Evolutionary conservation across 2,888 invertebrate genomes (phyloP).

Genomic region (Scaptodrosophila latifasciaeformis): DNA sequence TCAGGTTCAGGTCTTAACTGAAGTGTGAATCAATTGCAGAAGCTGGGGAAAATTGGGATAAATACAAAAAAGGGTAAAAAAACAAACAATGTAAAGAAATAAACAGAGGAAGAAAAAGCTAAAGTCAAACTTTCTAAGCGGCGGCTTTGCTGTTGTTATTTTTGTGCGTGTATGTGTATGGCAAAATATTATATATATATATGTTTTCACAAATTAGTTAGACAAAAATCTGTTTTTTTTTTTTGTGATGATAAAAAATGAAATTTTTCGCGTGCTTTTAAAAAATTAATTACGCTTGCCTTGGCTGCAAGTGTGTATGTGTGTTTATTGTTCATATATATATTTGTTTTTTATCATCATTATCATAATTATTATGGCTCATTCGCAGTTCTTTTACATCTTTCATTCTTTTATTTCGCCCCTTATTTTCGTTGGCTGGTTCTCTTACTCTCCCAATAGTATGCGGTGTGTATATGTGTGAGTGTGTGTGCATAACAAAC

Average conservation of each 20-base stretch:
- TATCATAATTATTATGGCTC: constrained; percentile 12
- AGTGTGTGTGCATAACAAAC: background rate
- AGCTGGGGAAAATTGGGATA: background rate
- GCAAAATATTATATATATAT: too few species aligned
- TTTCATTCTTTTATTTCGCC: too few species aligned
- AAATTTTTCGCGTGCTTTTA: constrained; percentile 19
- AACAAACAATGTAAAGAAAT: background rate
- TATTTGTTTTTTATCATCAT: background rate
- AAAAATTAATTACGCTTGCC: constrained; percentile 25
- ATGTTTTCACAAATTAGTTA: too few species aligned
- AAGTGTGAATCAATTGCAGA: background rate
- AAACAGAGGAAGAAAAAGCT: background rate
- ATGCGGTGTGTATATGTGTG: background rate
- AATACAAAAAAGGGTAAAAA: background rate
- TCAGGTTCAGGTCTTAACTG: background rate
- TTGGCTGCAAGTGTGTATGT: too few species aligned
- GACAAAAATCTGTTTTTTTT: too few species aligned
- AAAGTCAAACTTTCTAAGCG: background rate
- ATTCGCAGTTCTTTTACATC: constrained; percentile 22
- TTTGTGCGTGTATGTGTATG: too few species aligned
- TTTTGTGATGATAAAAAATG: too few species aligned
- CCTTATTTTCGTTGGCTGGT: too few species aligned
- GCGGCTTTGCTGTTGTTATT: too few species aligned
- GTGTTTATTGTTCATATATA: too few species aligned
- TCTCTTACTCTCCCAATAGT: too few species aligned